Evolutionary conservation across 1,140 invertebrate species (phyloP), one percentile per base, ranked within the genome.

Genomic region (Caenorhabditis brenneri): DNA sequence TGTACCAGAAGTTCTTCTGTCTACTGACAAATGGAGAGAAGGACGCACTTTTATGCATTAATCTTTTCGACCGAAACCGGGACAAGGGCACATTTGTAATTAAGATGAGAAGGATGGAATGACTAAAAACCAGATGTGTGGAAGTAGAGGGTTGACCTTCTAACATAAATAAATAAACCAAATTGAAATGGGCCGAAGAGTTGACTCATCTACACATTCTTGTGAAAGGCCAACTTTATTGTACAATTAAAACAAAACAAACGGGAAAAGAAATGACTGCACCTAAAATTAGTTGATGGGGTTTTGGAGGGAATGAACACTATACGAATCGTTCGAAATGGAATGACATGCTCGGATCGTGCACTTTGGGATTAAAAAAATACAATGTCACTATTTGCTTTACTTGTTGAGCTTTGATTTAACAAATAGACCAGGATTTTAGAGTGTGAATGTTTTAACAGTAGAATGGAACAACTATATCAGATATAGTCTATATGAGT

Each of bases 51-150:
- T 74, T 74, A 42, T 19, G 19, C 22, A 65, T 65, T 16, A 36
- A n/a, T 39, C 15, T 33, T 74, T 24, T 24, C 22, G 36, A 31
- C 5, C n/a, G 65, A 46, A 74, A 74, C 36, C 65, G 42, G 65
- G 65, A 74, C 65, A 74, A 74, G 65, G 65, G 65, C 65, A 74
- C 65, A 74, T 74, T 74, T 46, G 65, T 74, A 74, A 74, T 74
- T 74, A 74, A 42, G 36, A 74, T 19, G n/a, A 42, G 15, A 31
- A 31, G 19, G 4, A 36, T 16, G 1, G 36, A 10, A 46, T 24
- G 36, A 42, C n/a, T 33, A 74, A 22, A 74, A 42, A 46, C 58
- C 65, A 74, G 65, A 74, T 74, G 36, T 42, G 33, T 1, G 24
- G 24, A 42, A 27, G 58, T 27, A 74, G 36, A 42, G 36, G 1